Evolutionary conservation across 2,888 invertebrate genomes (phyloP), one percentile per base, ranked within the genome.

Genomic region (Tetrapedia diversipes): DNA sequence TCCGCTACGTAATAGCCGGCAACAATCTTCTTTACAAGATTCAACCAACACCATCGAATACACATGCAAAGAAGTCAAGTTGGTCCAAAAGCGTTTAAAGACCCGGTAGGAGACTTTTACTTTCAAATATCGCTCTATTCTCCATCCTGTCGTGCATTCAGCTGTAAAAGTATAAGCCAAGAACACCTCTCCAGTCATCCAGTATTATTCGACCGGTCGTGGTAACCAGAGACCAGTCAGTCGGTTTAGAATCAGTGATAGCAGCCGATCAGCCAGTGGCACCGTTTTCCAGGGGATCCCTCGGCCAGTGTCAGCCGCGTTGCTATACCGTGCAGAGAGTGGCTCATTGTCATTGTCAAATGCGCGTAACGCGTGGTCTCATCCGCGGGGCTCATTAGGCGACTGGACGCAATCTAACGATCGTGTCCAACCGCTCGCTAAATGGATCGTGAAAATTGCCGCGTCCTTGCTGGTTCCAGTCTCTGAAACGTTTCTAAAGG

Each of bases 331-430:
- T 61, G 57, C 19, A 43, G 11, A 4, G 29, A 11, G 16, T 19
- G 51, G n/a, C 53, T 60, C 63, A 70, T 67, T 74, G 64, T 65
- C 61, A 80, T 80, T 63, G 66, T 53, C 76, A 53, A 11, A 32
- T n/a, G 59, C 51, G 51, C 32, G 61, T 45, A 34, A 29, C 47
- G 68, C 61, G 65, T 37, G 71, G 51, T 76, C 71, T 76, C 54
- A 57, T 74, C 19, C 41, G 65, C 54, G 54, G 16, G 67, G 60
- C 56, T 61, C 59, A 19, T 14, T n/a, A n/a, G n/a, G n/a, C n/a
- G n/a, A n/a, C n/a, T n/a, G n/a, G n/a, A n/a, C n/a, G n/a, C 27
- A 16, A 27, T 49, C 41, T 54, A 56, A 22, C 49, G 34, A 8
- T 37, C 27, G n/a, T n/a, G 32, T 22, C 16, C 24, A 11, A 11